A percentile compares a stretch with the other conserved stretches of the same genome.
Conservation (phyloP, 1,140 invertebrate species). For the Lucilia cuprina region DNA sequence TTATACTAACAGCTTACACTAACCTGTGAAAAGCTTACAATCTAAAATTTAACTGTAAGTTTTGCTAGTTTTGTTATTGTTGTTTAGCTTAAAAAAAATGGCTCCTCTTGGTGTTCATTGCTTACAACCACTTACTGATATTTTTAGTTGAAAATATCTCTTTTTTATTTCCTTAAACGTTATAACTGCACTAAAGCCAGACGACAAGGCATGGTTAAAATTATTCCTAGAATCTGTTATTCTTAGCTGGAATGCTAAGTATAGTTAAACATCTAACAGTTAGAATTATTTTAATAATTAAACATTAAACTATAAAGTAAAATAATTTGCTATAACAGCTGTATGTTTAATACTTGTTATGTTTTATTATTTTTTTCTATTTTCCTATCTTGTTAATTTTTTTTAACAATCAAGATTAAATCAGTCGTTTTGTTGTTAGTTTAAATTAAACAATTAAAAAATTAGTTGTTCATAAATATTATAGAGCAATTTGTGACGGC, state of each 20-base stretch:
- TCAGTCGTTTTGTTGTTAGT: neutral
- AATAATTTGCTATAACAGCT: neutral
- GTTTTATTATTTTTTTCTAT: neutral
- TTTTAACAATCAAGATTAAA: neutral
- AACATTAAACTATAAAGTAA: neutral
- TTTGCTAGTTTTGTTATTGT: too few relatives aligned
- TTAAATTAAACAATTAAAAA: slow-evolving; percentile 9
- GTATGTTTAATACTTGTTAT: neutral
- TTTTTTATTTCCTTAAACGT: neutral
- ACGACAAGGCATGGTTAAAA: neutral
- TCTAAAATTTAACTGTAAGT: too few relatives aligned
- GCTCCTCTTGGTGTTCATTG: too few relatives aligned
- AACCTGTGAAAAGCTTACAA: too few relatives aligned
- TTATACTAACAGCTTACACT: too few relatives aligned
- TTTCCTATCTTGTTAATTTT: neutral
- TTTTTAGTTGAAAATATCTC: neutral
- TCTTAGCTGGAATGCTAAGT: neutral
- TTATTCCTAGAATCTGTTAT: neutral
- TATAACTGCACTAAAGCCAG: neutral
- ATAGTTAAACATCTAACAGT: neutral
- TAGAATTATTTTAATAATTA: neutral
- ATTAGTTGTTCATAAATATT: neutral
- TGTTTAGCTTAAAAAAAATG: too few relatives aligned
- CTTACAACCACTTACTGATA: neutral
- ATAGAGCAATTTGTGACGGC: neutral